These are phyloP conservation scores for Trisateles emortualis DNA, from an alignment of 2,888 invertebrate species.

Conservation along the genomic window DNA sequence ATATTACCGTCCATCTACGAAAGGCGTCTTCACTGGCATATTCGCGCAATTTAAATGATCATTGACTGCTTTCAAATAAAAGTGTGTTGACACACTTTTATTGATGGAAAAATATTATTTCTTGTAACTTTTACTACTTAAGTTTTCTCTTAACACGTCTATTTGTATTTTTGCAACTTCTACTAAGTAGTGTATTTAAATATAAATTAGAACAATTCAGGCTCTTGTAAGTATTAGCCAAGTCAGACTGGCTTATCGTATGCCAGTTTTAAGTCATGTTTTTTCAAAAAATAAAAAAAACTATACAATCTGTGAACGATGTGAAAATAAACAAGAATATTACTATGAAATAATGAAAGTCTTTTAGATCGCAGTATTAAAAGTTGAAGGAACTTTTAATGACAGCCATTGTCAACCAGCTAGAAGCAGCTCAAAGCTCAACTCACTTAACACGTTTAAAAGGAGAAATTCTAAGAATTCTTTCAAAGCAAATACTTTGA, in stretches of 20 bases:
- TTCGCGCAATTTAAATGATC: slow-evolving; percentile 11
- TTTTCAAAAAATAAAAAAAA: no score
- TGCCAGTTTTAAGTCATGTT: no score
- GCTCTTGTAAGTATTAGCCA: no score
- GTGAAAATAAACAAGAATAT: no score
- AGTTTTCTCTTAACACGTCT: no score
- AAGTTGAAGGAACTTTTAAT: background rate
- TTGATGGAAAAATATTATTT: background rate
- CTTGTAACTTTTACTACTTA: background rate
- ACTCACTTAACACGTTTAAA: background rate
- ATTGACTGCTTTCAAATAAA: slow-evolving; percentile 7
- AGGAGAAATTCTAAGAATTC: background rate
- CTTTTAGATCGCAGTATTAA: background rate
- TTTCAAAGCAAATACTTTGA: background rate
- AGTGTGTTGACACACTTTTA: background rate
- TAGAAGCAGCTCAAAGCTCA: background rate
- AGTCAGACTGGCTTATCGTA: no score
- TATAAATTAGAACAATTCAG: no score
- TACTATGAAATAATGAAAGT: no score
- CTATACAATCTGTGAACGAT: no score
- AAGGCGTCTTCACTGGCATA: slow-evolving; percentile 18
- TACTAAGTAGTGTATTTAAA: no score
- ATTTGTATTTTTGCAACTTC: no score
- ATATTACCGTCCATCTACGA: slow-evolving; percentile 9
- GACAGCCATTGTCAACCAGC: background rate